Conservation (phyloP, 2,888 invertebrate species). For the Nasonovia ribisnigri region DNA sequence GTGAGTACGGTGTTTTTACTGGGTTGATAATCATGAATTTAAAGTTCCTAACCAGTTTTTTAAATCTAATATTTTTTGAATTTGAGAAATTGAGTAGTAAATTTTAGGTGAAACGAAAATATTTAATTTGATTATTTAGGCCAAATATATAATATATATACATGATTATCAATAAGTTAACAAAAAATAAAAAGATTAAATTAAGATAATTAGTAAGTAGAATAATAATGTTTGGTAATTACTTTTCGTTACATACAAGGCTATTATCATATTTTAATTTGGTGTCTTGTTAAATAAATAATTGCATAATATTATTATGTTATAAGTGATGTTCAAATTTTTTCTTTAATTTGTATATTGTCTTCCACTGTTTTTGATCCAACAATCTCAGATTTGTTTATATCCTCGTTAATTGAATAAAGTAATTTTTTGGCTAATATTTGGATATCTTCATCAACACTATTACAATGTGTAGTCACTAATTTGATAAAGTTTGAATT, state of each 20-base stretch:
- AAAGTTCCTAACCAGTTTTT: background rate
- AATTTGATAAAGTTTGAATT: conserved; percentile 31
- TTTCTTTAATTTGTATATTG: background rate
- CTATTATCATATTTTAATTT: background rate
- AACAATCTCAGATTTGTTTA: conserved; percentile 23
- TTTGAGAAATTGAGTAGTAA: background rate
- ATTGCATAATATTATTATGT: background rate
- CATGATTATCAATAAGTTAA: background rate
- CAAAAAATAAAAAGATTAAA: background rate
- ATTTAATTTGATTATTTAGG: background rate
- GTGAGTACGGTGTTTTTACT: background rate
- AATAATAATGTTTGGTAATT: background rate
- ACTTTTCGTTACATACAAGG: background rate
- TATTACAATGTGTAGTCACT: conserved; percentile 25
- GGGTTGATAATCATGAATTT: background rate
- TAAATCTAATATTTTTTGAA: background rate
- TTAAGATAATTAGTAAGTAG: background rate
- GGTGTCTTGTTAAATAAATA: background rate
- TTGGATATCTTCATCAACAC: conserved; percentile 43
- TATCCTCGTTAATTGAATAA: conserved; percentile 41
- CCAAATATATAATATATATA: background rate
- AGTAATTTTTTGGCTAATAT: conserved; percentile 36
- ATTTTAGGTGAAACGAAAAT: background rate
- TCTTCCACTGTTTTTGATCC: background rate
- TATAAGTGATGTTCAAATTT: background rate